Evolutionary conservation across 2,888 invertebrate species (phyloP).

Genomic region (Acanthoscelides obtectus): DNA sequence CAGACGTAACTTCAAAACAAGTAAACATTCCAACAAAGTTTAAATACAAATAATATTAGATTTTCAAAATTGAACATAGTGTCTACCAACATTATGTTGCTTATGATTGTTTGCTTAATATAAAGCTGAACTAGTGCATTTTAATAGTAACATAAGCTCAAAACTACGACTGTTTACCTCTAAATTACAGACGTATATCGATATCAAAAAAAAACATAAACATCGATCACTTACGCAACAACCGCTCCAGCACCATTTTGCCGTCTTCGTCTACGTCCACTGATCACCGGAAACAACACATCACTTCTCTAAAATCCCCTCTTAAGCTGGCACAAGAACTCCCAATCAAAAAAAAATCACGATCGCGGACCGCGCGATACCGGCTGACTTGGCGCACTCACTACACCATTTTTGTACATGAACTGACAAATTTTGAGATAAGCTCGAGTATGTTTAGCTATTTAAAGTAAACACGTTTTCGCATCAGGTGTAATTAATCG

Average conservation of each 20-base stretch:
- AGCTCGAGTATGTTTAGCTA: not conserved
- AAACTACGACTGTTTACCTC: no score
- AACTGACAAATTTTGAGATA: conserved; percentile 1
- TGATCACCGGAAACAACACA: not conserved
- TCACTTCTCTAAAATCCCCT: not conserved
- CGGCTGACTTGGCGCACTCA: not conserved
- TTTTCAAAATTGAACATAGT: no score
- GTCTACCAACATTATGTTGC: no score
- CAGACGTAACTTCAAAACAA: no score
- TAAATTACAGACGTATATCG: no score
- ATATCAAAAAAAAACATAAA: not conserved
- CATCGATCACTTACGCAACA: not conserved
- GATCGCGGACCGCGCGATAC: not conserved
- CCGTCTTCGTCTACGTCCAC: not conserved
- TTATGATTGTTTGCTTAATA: no score
- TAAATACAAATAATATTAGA: no score
- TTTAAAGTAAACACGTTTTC: conserved; percentile 1
- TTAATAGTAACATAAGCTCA: no score
- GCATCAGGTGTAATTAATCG: not conserved
- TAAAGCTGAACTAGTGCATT: no score
- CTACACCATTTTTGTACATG: not conserved
- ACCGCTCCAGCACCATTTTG: not conserved
- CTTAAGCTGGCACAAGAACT: not conserved
- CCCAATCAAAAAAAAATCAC: not conserved
- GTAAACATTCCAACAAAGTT: no score